A percentile compares a stretch with the other conserved stretches of the same genome.
phyloP scores from a whole-genome alignment of 2,888 invertebrate species.

The Brachycybe producta region DNA sequence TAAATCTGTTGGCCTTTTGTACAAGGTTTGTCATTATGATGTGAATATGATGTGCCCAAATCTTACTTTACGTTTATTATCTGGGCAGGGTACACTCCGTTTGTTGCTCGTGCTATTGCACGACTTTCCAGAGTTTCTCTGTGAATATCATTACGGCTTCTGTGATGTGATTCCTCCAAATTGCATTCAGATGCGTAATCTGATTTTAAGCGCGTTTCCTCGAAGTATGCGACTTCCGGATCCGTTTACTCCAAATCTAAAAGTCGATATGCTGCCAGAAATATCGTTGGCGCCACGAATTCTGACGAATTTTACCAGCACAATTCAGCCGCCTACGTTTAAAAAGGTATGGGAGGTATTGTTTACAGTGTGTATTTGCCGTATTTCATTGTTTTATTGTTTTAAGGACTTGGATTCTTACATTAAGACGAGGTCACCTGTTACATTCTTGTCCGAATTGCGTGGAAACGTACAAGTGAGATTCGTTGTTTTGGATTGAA shows the following conservation, averaged over 20 bases:
- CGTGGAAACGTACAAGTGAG: slow-evolving; percentile 70
- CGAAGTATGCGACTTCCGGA: slow-evolving; percentile 96
- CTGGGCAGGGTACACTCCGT: slow-evolving; percentile 63
- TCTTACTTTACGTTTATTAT: no score
- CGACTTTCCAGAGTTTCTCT: slow-evolving; percentile 98
- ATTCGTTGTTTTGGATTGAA: no score
- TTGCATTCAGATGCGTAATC: slow-evolving; percentile 95
- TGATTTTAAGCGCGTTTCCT: slow-evolving; percentile 95
- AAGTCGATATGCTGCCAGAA: slow-evolving; percentile 80
- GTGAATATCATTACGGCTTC: slow-evolving; percentile 97
- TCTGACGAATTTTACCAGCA: slow-evolving; percentile 68
- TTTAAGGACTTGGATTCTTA: slow-evolving; percentile 79
- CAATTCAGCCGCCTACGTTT: slow-evolving; percentile 75
- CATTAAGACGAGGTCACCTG: slow-evolving; percentile 81
- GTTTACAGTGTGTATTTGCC: background rate
- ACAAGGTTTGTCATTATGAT: slow-evolving; percentile 78
- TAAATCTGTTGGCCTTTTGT: slow-evolving; percentile 81
- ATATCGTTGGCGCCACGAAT: slow-evolving; percentile 80
- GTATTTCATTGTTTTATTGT: slow-evolving; percentile 4
- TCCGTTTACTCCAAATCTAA: slow-evolving; percentile 94
- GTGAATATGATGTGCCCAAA: slow-evolving; percentile 1
- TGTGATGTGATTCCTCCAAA: slow-evolving; percentile 99
- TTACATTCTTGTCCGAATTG: slow-evolving; percentile 87
- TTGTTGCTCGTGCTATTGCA: slow-evolving; percentile 89
- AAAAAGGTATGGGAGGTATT: slow-evolving; percentile 51